A percentile compares a stretch with the other conserved stretches of the same genome.
phyloP scores from a whole-genome alignment of 2,888 invertebrate genomes.

The Ophraella communa region DNA sequence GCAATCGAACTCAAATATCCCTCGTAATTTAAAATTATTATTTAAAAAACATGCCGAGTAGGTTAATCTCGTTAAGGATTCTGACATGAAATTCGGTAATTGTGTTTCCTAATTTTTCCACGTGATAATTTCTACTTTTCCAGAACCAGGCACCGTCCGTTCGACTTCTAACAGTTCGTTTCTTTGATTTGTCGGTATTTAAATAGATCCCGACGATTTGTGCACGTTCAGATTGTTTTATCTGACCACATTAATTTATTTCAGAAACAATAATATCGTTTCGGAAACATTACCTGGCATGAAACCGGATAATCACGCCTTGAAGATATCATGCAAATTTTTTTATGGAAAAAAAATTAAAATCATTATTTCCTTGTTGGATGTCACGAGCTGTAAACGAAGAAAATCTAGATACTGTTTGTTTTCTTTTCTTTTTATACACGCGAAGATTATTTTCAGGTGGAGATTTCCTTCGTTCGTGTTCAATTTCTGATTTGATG shows the following conservation, averaged over 20 bases:
- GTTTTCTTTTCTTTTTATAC: neutral
- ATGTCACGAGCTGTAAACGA: neutral
- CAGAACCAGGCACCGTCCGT: conserved; percentile 14
- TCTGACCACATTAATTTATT: conserved; percentile 48
- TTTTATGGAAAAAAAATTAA: conserved; percentile 31
- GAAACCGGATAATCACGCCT: conserved; percentile 38
- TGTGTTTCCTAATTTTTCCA: neutral
- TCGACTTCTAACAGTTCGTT: neutral
- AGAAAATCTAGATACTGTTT: neutral
- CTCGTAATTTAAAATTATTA: neutral
- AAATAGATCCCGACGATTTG: conserved; percentile 14
- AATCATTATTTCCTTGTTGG: neutral
- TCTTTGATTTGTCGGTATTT: conserved; percentile 6
- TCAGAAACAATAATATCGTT: conserved; percentile 33
- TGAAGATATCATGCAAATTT: conserved; percentile 32
- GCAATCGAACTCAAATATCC: too few species aligned
- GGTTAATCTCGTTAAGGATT: neutral
- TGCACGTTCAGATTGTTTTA: conserved; percentile 34
- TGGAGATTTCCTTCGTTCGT: neutral
- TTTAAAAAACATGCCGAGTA: neutral
- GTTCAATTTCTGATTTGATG: neutral
- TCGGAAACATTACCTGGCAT: conserved; percentile 35
- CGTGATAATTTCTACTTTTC: neutral
- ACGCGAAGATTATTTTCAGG: neutral
- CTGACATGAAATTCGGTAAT: conserved; percentile 3